These are phyloP conservation scores for Polylopha cassiicola DNA, from an alignment of 2,888 invertebrate species.

Conservation along the genomic window DNA sequence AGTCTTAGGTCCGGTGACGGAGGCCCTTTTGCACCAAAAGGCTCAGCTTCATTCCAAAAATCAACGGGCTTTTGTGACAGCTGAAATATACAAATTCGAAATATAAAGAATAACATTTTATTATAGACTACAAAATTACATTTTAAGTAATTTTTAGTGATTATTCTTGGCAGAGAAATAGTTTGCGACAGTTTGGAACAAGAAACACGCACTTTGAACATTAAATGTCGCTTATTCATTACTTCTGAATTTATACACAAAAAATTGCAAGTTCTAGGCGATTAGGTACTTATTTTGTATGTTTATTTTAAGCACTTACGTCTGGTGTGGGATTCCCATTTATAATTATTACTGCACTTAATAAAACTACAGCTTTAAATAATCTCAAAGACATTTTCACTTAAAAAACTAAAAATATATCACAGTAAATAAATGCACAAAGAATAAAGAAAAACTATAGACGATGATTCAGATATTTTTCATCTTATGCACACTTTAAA, in stretches of 20 bases:
- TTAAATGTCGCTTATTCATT: too few relatives aligned
- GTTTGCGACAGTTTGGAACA: too few relatives aligned
- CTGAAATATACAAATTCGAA: slow-evolving; percentile 31
- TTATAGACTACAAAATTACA: too few relatives aligned
- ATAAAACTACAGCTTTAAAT: slow-evolving; percentile 35
- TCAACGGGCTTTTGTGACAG: slow-evolving; percentile 44
- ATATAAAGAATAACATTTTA: background rate
- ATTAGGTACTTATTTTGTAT: slow-evolving; percentile 8
- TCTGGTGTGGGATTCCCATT: slow-evolving; percentile 35
- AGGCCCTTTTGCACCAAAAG: slow-evolving; percentile 45
- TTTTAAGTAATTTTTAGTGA: too few relatives aligned
- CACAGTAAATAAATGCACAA: slow-evolving; percentile 40
- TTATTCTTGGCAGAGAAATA: too few relatives aligned
- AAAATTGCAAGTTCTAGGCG: too few relatives aligned
- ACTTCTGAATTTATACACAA: too few relatives aligned
- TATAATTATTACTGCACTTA: slow-evolving; percentile 27
- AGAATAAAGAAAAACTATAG: slow-evolving; percentile 5
- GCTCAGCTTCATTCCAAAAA: slow-evolving; percentile 64
- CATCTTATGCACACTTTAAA: slow-evolving; percentile 4
- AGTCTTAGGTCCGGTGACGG: slow-evolving; percentile 59
- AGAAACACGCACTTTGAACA: too few relatives aligned
- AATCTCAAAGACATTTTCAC: slow-evolving; percentile 43
- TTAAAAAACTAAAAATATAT: slow-evolving; percentile 31
- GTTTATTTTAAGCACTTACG: slow-evolving; percentile 35
- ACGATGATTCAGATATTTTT: slow-evolving; percentile 5